A percentile compares a stretch with the other conserved stretches of the same genome.
phyloP scores from a whole-genome alignment of 2,888 invertebrate species.

The Stenolophus ochropezus region DNA sequence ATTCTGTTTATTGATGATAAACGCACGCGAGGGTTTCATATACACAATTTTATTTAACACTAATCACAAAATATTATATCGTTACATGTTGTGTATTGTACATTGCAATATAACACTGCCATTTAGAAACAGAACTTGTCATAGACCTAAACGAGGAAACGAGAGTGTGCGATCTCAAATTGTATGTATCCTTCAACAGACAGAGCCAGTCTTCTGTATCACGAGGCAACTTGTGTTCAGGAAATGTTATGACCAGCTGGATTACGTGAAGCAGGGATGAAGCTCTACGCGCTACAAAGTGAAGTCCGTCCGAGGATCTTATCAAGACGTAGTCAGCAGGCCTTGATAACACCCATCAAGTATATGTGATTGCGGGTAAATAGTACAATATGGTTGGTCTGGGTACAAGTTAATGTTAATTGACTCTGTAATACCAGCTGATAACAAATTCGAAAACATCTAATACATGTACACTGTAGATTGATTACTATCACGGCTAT shows the following conservation, averaged over 20 bases:
- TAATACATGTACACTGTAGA: slow-evolving; percentile 20
- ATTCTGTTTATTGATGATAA: slow-evolving; percentile 10
- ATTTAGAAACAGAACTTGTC: slow-evolving; percentile 53
- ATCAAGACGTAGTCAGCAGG: neutral
- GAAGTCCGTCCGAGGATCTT: neutral
- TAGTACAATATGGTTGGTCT: neutral
- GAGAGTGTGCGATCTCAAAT: slow-evolving; percentile 53
- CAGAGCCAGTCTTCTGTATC: slow-evolving; percentile 52
- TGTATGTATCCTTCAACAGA: slow-evolving; percentile 51
- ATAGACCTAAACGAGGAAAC: slow-evolving; percentile 56
- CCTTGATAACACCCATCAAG: neutral
- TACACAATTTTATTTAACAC: slow-evolving; percentile 71
- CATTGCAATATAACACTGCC: slow-evolving; percentile 66
- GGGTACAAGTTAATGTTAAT: slow-evolving; percentile 20
- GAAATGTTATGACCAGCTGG: slow-evolving; percentile 47
- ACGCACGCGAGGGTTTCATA: slow-evolving; percentile 59
- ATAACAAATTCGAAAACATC: slow-evolving; percentile 49
- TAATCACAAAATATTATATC: slow-evolving; percentile 71
- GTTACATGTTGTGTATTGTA: slow-evolving; percentile 68
- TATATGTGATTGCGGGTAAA: neutral
- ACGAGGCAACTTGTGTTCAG: slow-evolving; percentile 50
- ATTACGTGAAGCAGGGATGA: slow-evolving; percentile 38
- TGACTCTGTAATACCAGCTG: slow-evolving; percentile 55
- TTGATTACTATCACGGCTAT: neutral
- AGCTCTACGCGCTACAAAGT: neutral